Evolutionary conservation across 1,140 invertebrate genomes (phyloP).

Genomic region (Yoshiicerus persimilis): DNA sequence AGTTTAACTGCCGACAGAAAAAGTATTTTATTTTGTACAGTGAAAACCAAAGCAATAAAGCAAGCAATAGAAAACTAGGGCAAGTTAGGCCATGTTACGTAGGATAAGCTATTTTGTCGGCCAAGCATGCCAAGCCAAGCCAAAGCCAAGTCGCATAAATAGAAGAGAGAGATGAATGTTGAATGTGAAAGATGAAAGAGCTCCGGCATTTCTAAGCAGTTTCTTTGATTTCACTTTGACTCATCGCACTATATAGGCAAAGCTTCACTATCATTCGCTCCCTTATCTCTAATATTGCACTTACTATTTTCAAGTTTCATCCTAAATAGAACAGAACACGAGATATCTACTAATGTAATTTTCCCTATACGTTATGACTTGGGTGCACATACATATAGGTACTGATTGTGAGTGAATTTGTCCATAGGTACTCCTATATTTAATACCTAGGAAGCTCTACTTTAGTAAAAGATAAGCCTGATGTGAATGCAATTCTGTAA

Average conservation of each 20-base stretch:
- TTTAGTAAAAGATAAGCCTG: neutral
- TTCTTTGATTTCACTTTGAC: neutral
- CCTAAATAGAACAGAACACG: no score
- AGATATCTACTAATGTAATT: no score
- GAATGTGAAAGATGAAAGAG: slow-evolving; percentile 3
- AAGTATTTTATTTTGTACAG: neutral
- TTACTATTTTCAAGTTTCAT: neutral
- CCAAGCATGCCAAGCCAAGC: neutral
- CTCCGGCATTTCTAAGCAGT: neutral
- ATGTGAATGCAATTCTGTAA: neutral
- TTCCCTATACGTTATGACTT: no score
- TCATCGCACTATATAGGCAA: neutral
- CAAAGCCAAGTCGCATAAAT: neutral
- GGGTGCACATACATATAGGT: neutral
- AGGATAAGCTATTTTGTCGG: neutral
- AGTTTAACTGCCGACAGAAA: neutral
- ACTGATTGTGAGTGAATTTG: neutral
- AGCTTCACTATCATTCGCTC: no score
- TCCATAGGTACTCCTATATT: neutral
- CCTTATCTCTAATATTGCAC: neutral
- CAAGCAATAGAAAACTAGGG: neutral
- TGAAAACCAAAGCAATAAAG: neutral
- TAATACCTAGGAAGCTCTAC: neutral
- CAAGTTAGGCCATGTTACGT: neutral
- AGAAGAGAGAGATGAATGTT: neutral